A percentile compares a stretch with the other conserved stretches of the same genome.
phyloP scores from a whole-genome alignment of 1,140 invertebrate genomes.

The Ips nitidus region DNA sequence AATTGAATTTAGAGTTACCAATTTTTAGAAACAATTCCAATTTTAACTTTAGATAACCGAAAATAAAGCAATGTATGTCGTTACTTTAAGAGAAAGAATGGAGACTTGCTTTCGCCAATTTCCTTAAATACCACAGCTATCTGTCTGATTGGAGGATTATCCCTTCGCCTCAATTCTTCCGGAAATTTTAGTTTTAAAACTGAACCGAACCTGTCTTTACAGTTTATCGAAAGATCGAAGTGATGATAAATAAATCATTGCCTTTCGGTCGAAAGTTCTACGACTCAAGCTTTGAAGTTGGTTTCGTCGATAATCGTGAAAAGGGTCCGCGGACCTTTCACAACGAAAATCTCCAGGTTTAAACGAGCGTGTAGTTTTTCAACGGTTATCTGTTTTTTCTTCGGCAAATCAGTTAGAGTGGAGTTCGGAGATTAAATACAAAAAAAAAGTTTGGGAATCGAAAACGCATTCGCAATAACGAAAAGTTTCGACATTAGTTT shows the following conservation, averaged over 20 bases:
- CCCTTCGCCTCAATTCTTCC: conserved; percentile 2
- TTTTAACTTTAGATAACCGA: background rate
- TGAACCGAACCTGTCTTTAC: conserved; percentile 13
- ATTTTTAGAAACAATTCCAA: background rate
- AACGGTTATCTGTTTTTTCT: too few relatives aligned
- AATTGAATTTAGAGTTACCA: too few relatives aligned
- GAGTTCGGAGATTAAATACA: background rate
- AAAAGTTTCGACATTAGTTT: conserved; percentile 20
- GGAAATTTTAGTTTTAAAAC: conserved; percentile 24
- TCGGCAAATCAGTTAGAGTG: too few relatives aligned
- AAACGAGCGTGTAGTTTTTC: background rate
- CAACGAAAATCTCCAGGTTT: background rate
- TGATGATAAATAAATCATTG: conserved; percentile 25
- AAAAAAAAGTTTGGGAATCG: background rate
- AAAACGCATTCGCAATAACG: background rate
- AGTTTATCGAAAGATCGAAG: conserved; percentile 24
- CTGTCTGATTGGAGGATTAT: conserved; percentile 14
- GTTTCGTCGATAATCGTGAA: background rate
- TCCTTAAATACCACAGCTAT: conserved; percentile 14
- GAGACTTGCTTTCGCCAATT: conserved; percentile 4
- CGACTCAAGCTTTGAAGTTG: conserved; percentile 6
- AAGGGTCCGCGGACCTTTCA: background rate
- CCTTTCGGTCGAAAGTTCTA: conserved; percentile 13
- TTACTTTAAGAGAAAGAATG: background rate
- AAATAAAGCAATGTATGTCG: too few relatives aligned